A percentile compares a stretch with the other conserved stretches of the same genome.
Conservation (phyloP, 2,113 vertebrate genomes). For the Colistium nudipinnis region DNA sequence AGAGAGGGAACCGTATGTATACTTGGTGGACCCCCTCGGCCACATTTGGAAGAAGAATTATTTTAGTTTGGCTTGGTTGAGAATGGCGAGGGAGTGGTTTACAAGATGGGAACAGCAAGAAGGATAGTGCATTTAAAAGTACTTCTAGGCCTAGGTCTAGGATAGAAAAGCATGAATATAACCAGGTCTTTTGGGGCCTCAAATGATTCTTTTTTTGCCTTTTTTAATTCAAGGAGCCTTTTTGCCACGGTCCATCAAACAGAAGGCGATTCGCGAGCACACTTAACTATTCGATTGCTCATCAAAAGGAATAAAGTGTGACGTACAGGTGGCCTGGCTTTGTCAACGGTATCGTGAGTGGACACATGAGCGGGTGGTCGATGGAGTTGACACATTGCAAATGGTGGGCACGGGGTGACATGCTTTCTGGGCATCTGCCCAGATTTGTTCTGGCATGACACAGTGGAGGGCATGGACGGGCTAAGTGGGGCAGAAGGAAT, state of each 20-base stretch:
- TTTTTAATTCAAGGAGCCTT: too few relatives aligned
- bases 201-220: too few relatives aligned
- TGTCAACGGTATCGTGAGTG: conserved; percentile 47
- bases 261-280: too few relatives aligned
- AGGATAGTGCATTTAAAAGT: neutral
- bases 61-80: neutral
- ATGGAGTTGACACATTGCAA: conserved; percentile 62
- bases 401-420: conserved; percentile 64
- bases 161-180: neutral
- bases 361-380: conserved; percentile 63
- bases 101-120: neutral
- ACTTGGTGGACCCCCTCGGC: neutral
- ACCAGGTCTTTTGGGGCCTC: neutral
- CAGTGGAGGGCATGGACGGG: conserved; percentile 65
- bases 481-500: conserved; percentile 77
- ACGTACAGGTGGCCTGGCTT: conserved; percentile 20
- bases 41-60: neutral
- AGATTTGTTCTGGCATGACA: conserved; percentile 71
- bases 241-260: too few relatives aligned
- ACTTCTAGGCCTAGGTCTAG: neutral
- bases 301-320: conserved; percentile 10
- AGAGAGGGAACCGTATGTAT: neutral
- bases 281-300: neutral
- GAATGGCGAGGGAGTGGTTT: neutral
- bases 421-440: conserved; percentile 67